Percentiles rank a stretch among this genome's conserved stretches.
Evolutionary conservation across 2,888 invertebrate genomes (phyloP).

Genomic region (Apamea anceps): DNA sequence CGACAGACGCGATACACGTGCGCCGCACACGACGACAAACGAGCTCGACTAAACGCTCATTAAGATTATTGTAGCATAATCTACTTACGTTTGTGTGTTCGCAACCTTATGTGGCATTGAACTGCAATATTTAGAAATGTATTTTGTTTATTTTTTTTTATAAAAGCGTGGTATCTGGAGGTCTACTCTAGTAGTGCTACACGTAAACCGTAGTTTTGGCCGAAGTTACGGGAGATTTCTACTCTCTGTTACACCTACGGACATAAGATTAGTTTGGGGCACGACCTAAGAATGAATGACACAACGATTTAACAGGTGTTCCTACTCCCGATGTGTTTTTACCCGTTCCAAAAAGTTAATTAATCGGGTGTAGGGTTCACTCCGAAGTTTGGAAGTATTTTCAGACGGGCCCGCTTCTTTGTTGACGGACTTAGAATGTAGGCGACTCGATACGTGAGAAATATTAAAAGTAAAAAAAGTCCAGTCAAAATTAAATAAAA

Average conservation of each 20-base stretch:
- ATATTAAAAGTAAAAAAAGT: neutral
- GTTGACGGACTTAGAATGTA: no score
- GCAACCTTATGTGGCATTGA: conserved; percentile 69
- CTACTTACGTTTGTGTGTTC: conserved; percentile 78
- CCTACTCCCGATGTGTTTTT: no score
- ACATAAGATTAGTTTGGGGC: neutral
- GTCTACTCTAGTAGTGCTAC: neutral
- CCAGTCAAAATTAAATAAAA: neutral
- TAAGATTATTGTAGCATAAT: conserved; percentile 83
- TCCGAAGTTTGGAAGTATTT: no score
- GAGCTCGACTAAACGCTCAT: conserved; percentile 81
- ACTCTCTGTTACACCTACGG: neutral
- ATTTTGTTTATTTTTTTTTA: neutral
- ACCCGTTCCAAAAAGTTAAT: no score
- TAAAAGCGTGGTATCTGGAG: neutral
- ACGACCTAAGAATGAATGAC: no score
- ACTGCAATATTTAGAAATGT: conserved; percentile 50
- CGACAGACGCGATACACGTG: conserved; percentile 79
- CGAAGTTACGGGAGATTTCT: no score
- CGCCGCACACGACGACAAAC: conserved; percentile 83
- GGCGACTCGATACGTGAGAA: neutral
- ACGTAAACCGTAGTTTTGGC: neutral
- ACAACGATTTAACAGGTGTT: no score
- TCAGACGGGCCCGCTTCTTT: no score
- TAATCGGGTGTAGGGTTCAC: no score